These are phyloP conservation scores for Lycocerus yunnanus DNA, from an alignment of 2,888 invertebrate species.

Conservation along the genomic window DNA sequence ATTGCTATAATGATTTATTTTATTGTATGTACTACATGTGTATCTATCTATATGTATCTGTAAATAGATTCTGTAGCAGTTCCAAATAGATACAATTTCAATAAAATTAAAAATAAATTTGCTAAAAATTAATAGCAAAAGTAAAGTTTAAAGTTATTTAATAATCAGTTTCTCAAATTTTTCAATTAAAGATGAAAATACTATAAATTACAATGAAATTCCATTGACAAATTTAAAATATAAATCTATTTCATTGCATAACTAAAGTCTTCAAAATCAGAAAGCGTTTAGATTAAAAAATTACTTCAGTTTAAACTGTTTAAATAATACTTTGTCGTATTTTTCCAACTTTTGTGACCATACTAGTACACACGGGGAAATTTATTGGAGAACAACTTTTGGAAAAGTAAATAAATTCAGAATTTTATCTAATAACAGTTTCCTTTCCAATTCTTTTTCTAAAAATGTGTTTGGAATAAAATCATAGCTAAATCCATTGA, in stretches of 20 bases:
- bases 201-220: too few species aligned
- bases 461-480: conserved; percentile 66
- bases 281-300: not conserved
- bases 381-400: not conserved
- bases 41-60: too few species aligned
- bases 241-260: not conserved
- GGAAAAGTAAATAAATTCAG: conserved; percentile 1
- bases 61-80: not conserved
- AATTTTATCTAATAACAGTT: too few species aligned
- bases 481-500: conserved; percentile 58
- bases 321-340: not conserved
- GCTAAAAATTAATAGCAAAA: not conserved
- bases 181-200: not conserved
- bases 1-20: not conserved
- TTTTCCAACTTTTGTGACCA: not conserved
- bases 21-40: too few species aligned
- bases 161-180: not conserved
- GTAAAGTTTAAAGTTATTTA: too few species aligned
- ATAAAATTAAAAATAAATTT: not conserved
- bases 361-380: not conserved
- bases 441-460: conserved; percentile 57
- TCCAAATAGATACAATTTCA: too few species aligned
- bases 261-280: not conserved
- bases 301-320: not conserved
- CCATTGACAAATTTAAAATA: not conserved